phyloP scores from a whole-genome alignment of 2,113 vertebrate genomes.

The Silurus meridionalis region DNA sequence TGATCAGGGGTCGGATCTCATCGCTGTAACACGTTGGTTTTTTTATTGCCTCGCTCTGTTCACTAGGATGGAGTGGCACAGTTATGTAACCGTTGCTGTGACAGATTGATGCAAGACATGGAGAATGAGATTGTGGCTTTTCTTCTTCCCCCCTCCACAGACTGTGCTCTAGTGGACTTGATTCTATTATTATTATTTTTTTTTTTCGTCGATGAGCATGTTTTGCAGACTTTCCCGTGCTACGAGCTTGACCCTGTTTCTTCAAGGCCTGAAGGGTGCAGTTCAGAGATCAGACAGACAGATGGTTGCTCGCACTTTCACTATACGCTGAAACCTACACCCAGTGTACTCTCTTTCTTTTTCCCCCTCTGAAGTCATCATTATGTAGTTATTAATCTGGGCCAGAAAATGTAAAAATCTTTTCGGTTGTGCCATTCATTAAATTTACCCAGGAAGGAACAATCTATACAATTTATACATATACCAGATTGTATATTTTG shows the following conservation, averaged over 20 bases:
- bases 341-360: neutral
- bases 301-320: slow-evolving; percentile 34
- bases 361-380: neutral
- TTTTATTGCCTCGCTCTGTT: slow-evolving; percentile 38
- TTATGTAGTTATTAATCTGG: neutral
- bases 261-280: slow-evolving; percentile 48
- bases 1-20: neutral
- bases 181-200: neutral
- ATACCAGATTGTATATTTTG: neutral
- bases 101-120: slow-evolving; percentile 56
- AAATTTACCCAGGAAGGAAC: neutral
- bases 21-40: neutral
- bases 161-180: slow-evolving; percentile 29
- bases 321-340: slow-evolving; percentile 19
- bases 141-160: slow-evolving; percentile 4
- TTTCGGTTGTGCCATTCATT: neutral
- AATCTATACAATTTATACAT: neutral
- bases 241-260: slow-evolving; percentile 42
- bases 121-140: slow-evolving; percentile 48
- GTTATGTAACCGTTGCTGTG: slow-evolving; percentile 69
- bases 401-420: neutral
- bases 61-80: slow-evolving; percentile 63
- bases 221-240: slow-evolving; percentile 16
- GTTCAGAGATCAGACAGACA: slow-evolving; percentile 36
- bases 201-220: neutral